Base-by-base conservation (phyloP, 2,797 vertebrate species). In the Perodicticus potto region DNA sequence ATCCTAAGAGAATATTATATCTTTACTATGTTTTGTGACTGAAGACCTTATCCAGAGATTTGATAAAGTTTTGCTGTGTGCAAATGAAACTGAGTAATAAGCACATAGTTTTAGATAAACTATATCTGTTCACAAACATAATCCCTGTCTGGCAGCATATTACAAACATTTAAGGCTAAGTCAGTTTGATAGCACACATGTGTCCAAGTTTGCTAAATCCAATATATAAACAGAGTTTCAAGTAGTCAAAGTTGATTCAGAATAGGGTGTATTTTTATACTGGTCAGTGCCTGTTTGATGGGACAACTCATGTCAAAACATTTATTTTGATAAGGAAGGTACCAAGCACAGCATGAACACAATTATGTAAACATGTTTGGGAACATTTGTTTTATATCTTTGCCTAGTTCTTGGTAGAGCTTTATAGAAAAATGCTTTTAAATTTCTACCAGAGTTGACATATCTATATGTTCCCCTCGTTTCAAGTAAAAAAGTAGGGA, bases 311-410 rank as follows among this genome's bases (percentile, higher is more conserved):
- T 86, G 76, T 80, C 77, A 57, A 93, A 63, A 78, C 72, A 94
- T 43, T 94, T 96, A 88, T 83, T 81, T 89, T 84, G 84, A 94
- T 94, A 78, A 97, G 76, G 43, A 93, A 89, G 65, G 92, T 93
- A 82, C 57, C 32, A 69, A 81, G 34, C 49, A 49, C 3, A 67
- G 29, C 34, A 67, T 80, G 55, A 95, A 69, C 69, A 74, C 20
- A 88, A 40, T 49, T 43, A 72, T 10, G 40, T 65, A 63, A 89
- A 87, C 80, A 90, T 55, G 19, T 89, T 96, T 96, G 69, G 63
- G 63, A 92, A 49, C 49, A 78, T 95, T 89, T 13, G n/a, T 89
- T 89, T 96, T 86, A 77, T 85, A 61, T 91, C 25, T 95, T 94
- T 93, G 34, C 23, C 12, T 92, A 76, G 59, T 63, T 65, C 34